Evolutionary conservation across 2,113 vertebrate species (phyloP).

Genomic region (Mustela nigripes): DNA sequence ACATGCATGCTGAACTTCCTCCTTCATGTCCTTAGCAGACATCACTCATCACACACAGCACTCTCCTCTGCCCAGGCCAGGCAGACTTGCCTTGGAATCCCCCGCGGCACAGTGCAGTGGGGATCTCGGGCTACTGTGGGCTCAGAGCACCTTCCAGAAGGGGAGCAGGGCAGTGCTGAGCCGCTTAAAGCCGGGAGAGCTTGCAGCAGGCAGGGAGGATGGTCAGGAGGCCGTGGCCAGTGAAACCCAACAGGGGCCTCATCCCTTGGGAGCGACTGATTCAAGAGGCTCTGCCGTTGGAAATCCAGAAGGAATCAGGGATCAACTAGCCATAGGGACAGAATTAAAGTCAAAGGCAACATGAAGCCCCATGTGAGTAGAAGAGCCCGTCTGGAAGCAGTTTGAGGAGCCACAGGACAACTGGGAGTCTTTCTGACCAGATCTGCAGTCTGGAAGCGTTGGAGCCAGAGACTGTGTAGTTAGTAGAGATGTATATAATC

Average conservation of each 20-base stretch:
- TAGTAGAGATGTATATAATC: too few species aligned
- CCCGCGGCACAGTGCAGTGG: background rate
- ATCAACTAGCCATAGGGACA: background rate
- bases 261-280: fast-evolving
- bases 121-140: background rate
- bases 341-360: background rate
- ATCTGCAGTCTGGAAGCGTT: background rate
- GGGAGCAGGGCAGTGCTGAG: background rate
- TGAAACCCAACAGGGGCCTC: background rate
- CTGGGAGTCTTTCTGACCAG: background rate
- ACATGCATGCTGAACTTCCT: fast-evolving
- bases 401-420: background rate
- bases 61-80: background rate
- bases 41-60: background rate
- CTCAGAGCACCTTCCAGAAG: background rate
- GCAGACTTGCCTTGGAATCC: background rate
- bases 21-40: background rate
- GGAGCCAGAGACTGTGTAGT: background rate
- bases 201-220: background rate
- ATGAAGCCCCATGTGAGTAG: background rate
- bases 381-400: background rate
- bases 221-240: background rate
- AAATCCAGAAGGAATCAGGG: background rate
- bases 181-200: background rate
- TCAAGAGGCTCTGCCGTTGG: background rate